Base-by-base conservation (phyloP, 2,888 invertebrate genomes). In the Spilarctia lutea region DNA sequence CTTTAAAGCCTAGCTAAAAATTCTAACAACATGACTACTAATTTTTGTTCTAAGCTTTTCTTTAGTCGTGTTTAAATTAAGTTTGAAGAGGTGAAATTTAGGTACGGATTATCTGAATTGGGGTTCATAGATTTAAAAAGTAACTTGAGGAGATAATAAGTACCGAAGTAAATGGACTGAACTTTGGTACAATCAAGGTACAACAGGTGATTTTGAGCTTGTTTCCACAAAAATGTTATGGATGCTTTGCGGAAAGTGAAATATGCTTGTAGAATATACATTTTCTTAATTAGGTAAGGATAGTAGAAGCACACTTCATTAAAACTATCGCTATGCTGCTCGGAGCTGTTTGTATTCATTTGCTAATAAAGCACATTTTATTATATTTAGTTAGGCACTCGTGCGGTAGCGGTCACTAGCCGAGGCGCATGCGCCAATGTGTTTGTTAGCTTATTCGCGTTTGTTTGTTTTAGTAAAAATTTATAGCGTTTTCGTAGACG, bases 381-480 rank as follows among this genome's bases (percentile, higher is more conserved):
- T 78, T 76, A 83, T 81, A 80, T 84, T 83, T 83, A 81, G 82
- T 81, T 65, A 78, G 79, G 75, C 76, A 79, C 73, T 86, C 80
- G 82, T 85, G 81, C 72, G 80, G 79, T 78, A 79, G 79, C 79
- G 86, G 78, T 83, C 80, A 77, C 80, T 79, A 81, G 81, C 81
- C 80, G 77, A 76, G 80, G 84, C 90, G 90, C 91, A 89, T 90
- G 90, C 88, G 90, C 86, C 76, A 68, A 83, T 76, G 76, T 90
- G 90, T 93, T 92, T 93, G 91, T 92, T 91, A 91, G 86, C 84
- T 83, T 89, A 86, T 84, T 87, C 87, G 80, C 82, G 87, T 87
- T 83, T 93, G 93, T 94, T 94, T 94, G 92, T 92, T 93, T 93
- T 92, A 91, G 88, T 91, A 93, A 93, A 93, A 94, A 93, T 91